These are phyloP conservation scores for Drosophila kurseongensis DNA, from an alignment of 1,140 invertebrate genomes.

Conservation along the genomic window DNA sequence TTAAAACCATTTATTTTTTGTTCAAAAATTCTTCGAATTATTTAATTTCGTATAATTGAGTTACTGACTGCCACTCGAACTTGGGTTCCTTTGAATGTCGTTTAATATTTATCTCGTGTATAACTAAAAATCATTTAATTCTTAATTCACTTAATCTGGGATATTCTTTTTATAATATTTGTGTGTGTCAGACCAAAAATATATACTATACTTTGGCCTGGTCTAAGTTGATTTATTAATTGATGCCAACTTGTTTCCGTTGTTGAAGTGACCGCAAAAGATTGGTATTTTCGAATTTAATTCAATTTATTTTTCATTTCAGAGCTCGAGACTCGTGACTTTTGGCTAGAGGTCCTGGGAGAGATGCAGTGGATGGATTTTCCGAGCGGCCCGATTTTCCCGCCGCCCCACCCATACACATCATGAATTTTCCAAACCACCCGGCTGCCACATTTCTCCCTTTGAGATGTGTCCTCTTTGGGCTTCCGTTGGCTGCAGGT, in stretches of 20 bases:
- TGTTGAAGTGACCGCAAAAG: slow-evolving; percentile 4
- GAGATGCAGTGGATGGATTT: slow-evolving; percentile 17
- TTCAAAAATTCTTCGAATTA: neutral
- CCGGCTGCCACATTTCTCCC: neutral
- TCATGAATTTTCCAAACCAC: slow-evolving; percentile 22
- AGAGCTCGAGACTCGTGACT: slow-evolving; percentile 18
- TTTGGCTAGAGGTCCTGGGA: slow-evolving; percentile 19
- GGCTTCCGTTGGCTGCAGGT: slow-evolving; percentile 11
- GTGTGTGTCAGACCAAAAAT: neutral
- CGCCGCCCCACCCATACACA: neutral
- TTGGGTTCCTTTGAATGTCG: neutral
- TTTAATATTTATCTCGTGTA: neutral
- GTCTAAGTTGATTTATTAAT: slow-evolving; percentile 1
- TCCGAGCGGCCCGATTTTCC: neutral
- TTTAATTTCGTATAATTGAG: neutral
- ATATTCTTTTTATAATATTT: neutral
- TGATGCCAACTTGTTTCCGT: slow-evolving; percentile 4
- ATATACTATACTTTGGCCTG: neutral
- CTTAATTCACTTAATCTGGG: neutral
- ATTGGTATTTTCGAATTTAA: slow-evolving; percentile 56
- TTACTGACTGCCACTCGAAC: neutral
- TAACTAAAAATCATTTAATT: neutral
- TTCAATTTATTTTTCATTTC: slow-evolving; percentile 80
- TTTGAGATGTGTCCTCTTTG: slow-evolving; percentile 10
- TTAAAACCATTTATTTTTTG: neutral